A percentile compares a stretch with the other conserved stretches of the same genome.
Evolutionary conservation across 1,140 invertebrate species (phyloP).

Genomic region (Conus ventricosus): DNA sequence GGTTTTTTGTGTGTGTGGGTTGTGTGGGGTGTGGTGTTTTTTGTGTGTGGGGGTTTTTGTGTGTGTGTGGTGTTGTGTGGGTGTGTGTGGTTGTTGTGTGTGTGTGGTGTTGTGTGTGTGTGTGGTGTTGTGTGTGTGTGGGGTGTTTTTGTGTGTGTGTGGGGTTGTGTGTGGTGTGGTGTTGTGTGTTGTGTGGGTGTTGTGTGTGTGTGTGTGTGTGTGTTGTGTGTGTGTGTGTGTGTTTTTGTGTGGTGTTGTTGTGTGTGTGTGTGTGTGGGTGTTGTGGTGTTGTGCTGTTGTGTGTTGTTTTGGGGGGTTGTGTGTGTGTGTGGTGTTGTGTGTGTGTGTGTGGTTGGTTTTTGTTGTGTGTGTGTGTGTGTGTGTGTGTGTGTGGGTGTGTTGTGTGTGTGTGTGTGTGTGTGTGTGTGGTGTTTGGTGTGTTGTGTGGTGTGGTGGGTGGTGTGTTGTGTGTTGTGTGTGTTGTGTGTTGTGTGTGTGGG

Average conservation of each 20-base stretch:
- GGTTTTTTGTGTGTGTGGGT: background rate
- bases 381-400: too few relatives aligned
- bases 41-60: background rate
- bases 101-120: background rate
- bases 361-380: too few relatives aligned
- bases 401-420: too few relatives aligned
- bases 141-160: background rate
- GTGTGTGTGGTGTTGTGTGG: background rate
- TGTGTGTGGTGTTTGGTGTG: too few relatives aligned
- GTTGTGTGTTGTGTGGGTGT: background rate
- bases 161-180: background rate
- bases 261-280: background rate
- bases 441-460: too few relatives aligned
- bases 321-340: too few relatives aligned
- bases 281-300: background rate
- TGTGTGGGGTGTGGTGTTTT: background rate
- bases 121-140: background rate
- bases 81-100: background rate
- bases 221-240: background rate
- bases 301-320: too few relatives aligned
- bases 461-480: too few relatives aligned
- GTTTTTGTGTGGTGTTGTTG: background rate
- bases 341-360: too few relatives aligned
- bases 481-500: too few relatives aligned
- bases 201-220: background rate